Percentiles rank a stretch among this genome's conserved stretches.
phyloP scores from a whole-genome alignment of 2,797 vertebrate species.

The Selene dorsalis region DNA sequence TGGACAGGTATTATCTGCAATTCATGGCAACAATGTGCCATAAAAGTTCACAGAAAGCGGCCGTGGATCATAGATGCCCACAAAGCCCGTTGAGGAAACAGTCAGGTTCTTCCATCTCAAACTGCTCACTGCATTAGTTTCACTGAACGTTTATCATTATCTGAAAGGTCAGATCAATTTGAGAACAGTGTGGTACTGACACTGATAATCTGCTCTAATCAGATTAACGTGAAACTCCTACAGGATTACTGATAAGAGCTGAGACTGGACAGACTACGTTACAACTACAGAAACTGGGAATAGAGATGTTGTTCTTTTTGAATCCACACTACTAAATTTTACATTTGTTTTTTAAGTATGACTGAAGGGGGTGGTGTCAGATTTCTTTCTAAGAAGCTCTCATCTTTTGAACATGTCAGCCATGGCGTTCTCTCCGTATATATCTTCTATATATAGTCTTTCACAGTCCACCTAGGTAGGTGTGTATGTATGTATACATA shows the following conservation, averaged over 20 bases:
- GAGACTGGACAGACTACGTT: background rate
- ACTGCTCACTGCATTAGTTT: conserved; percentile 1
- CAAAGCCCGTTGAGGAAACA: background rate
- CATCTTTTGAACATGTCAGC: too few relatives aligned
- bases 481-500: too few relatives aligned
- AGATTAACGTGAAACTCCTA: conserved; percentile 35
- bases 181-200: conserved; percentile 7
- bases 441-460: too few relatives aligned
- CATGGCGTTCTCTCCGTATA: too few relatives aligned
- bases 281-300: background rate
- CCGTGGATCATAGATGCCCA: background rate
- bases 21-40: conserved; percentile 54
- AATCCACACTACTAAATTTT: too few relatives aligned
- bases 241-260: background rate
- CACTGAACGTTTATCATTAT: conserved; percentile 26
- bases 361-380: too few relatives aligned
- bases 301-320: background rate
- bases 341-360: too few relatives aligned
- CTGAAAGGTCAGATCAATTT: conserved; percentile 42
- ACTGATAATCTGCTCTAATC: conserved; percentile 49
- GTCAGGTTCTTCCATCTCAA: background rate
- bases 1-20: conserved; percentile 48
- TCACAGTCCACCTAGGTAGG: too few relatives aligned
- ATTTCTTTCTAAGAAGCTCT: too few relatives aligned
- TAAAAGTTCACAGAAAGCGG: conserved; percentile 51